Evolutionary conservation across 2,797 vertebrate species (phyloP).

Genomic region (Bothrops alternatus): DNA sequence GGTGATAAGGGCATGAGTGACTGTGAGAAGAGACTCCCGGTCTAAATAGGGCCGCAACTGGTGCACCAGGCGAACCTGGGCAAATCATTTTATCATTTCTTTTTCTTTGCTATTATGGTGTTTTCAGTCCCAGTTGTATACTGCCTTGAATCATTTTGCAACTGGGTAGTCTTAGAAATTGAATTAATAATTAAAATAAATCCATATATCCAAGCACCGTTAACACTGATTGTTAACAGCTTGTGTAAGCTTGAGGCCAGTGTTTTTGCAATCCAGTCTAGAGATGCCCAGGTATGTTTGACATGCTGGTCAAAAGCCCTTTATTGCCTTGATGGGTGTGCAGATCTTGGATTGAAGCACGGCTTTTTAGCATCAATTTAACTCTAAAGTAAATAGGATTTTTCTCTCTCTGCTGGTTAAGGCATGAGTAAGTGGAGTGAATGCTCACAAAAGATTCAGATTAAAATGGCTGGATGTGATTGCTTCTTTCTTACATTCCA

Average conservation of each 20-base stretch:
- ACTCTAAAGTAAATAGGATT: neutral
- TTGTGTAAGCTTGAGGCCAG: neutral
- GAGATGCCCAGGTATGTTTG: neutral
- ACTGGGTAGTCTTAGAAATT: neutral
- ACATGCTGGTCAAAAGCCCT: neutral
- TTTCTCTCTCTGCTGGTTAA: neutral
- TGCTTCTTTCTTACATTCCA: neutral
- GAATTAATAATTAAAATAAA: neutral
- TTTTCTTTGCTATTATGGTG: too few relatives aligned
- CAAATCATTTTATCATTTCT: neutral
- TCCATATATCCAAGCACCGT: neutral
- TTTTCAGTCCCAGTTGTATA: neutral
- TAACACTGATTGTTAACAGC: neutral
- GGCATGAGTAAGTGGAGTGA: neutral
- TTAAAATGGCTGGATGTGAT: neutral
- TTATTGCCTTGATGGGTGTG: neutral
- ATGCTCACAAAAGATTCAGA: neutral
- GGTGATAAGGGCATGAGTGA: too few relatives aligned
- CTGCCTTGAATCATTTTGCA: neutral
- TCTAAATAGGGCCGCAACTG: too few relatives aligned
- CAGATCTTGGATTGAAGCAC: too few relatives aligned
- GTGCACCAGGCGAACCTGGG: too few relatives aligned
- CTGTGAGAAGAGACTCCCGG: too few relatives aligned
- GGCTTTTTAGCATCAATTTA: neutral
- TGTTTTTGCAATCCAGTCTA: neutral